These are phyloP conservation scores for Hypercompe scribonia DNA, from an alignment of 2,888 invertebrate species.

Conservation along the genomic window DNA sequence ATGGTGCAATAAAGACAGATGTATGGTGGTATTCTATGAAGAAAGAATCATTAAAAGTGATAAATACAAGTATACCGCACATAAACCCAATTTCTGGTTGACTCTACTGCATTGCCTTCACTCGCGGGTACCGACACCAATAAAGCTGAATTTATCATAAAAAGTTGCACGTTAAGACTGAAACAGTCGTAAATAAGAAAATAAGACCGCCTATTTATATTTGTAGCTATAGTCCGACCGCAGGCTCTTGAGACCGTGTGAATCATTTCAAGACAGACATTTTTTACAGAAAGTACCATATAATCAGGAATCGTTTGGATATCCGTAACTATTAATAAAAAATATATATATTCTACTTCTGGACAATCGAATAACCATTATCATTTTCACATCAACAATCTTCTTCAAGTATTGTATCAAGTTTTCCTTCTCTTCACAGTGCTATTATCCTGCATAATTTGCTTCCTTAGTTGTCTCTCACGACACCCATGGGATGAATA, in stretches of 20 bases:
- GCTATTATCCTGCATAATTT: too few species aligned
- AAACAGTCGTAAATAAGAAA: constrained; percentile 82
- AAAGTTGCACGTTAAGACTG: constrained; percentile 82
- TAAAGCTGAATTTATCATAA: constrained; percentile 81
- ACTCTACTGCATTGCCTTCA: constrained; percentile 58
- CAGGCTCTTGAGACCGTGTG: constrained; percentile 61
- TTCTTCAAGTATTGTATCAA: too few species aligned
- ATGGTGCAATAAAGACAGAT: constrained; percentile 48
- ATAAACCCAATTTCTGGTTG: constrained; percentile 72
- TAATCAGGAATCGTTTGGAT: not conserved
- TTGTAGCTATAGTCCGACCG: constrained; percentile 57
- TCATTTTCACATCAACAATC: too few species aligned
- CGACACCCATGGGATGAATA: too few species aligned
- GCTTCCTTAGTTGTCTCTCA: too few species aligned
- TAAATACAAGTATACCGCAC: constrained; percentile 65
- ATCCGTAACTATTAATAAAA: not conserved
- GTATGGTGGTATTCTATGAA: constrained; percentile 58
- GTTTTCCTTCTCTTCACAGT: too few species aligned
- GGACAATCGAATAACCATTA: not conserved
- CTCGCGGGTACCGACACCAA: constrained; percentile 65
- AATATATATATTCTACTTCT: not conserved
- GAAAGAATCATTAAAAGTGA: constrained; percentile 61
- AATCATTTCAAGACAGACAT: not conserved
- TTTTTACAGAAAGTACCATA: not conserved
- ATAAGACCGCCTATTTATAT: constrained; percentile 82